Evolutionary conservation across 2,113 vertebrate genomes (phyloP), one percentile per base, ranked within the genome.

Genomic region (Arvicanthis niloticus): DNA sequence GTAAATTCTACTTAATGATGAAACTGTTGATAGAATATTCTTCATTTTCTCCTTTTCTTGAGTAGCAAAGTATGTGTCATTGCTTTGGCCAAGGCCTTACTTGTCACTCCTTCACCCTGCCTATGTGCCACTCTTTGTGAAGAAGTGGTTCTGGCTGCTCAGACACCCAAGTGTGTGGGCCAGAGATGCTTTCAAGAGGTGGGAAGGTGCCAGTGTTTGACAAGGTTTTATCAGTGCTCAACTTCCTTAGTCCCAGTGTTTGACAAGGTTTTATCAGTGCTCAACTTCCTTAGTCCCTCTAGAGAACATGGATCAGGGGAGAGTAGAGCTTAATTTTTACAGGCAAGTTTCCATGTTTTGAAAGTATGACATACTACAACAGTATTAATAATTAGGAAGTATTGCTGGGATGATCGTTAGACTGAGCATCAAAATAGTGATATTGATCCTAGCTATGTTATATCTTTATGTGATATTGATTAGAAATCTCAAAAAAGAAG

Each of bases 301-400:
- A 96, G 80, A 96, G 96, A 89, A 56, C 80, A 40, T 48, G n/a
- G n/a, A 3, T 22, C 56, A 31, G 40, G 29, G 2, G 29, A 65
- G 3, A 13, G 73, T 70, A 88, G n/a, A 90, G 13, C 19, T 97
- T 91, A 60, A 73, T 92, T 91, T 96, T 48, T 12, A 93, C 62
- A 48, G 53, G 90, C 86, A 88, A 13, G 1, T 62, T 97, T 98
- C 77, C 72, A 62, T 92, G 17, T 2, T 95, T 97, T 98, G 85
- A 97, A 96, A 96, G 94, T 78, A 40, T 97, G 89, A 96, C 51
- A 68, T 87, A 75, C 88, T 45, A 22, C 17, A 86, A 7, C 16
- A 40, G 7, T 87, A 45, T 40, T 93, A 84, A 92, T 96, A 96
- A 97, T 91, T 81, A 77, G 70, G 53, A 96, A 95, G 19, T 73